These are phyloP conservation scores for Rhinatrema bivittatum DNA, from an alignment of 2,797 vertebrate species.

Conservation along the genomic window DNA sequence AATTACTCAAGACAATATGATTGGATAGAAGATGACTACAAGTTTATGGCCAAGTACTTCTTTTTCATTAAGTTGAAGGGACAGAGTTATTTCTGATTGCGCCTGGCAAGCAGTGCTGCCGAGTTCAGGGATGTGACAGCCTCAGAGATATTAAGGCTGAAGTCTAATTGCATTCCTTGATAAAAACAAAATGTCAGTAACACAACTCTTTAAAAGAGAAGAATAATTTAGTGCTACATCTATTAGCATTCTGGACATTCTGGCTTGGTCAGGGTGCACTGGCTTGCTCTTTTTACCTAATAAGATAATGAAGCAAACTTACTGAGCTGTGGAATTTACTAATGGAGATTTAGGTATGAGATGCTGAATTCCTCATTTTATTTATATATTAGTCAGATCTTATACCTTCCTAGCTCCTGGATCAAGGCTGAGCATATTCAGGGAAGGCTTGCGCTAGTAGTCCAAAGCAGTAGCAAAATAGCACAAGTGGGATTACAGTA, in stretches of 20 bases:
- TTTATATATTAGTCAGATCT: conserved; percentile 21
- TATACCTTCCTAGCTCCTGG: conserved; percentile 6
- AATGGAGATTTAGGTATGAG: conserved; percentile 79
- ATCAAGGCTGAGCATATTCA: conserved; percentile 18
- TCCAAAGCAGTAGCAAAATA: conserved; percentile 24
- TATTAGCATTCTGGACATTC: conserved; percentile 75
- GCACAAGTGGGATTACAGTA: conserved; percentile 35
- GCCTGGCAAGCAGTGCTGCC: conserved; percentile 84
- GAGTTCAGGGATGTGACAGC: conserved; percentile 92
- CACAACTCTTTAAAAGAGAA: conserved; percentile 86
- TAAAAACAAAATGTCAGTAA: conserved; percentile 94
- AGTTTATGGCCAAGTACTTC: conserved; percentile 99
- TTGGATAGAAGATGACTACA: conserved; percentile 99
- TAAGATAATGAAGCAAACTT: conserved; percentile 78
- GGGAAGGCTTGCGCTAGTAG: conserved; percentile 20
- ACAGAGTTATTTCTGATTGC: conserved; percentile 99
- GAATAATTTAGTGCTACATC: conserved; percentile 81
- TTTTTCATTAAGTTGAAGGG: conserved; percentile 99
- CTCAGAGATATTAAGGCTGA: conserved; percentile 97
- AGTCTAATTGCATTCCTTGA: conserved; percentile 98
- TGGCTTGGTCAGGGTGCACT: conserved; percentile 70
- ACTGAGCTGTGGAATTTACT: conserved; percentile 79
- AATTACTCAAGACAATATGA: conserved; percentile 99
- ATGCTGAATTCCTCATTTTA: conserved; percentile 74
- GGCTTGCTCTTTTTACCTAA: conserved; percentile 76